These are phyloP conservation scores for Pachymerium ferrugineum DNA, from an alignment of 2,888 invertebrate genomes.

Conservation along the genomic window DNA sequence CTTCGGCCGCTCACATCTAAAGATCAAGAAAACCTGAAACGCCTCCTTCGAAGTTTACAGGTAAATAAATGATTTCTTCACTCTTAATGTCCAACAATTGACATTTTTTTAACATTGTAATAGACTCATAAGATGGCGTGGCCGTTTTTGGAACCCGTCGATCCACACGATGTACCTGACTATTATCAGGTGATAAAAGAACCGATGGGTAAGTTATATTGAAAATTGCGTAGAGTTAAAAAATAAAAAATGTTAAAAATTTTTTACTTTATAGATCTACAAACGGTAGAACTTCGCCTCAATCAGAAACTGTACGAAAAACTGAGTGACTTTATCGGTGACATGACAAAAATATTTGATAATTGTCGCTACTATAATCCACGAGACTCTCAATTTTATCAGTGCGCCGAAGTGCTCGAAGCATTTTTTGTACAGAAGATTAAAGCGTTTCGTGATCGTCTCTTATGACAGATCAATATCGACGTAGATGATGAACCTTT, in stretches of 20 bases:
- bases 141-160: conserved; percentile 97
- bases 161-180: conserved; percentile 91
- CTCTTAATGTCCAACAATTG: background rate
- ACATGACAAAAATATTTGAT: conserved; percentile 97
- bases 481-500: background rate
- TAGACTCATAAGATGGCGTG: conserved; percentile 81
- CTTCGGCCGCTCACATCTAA: conserved; percentile 73
- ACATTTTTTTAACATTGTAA: background rate
- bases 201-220: conserved; percentile 84
- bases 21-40: conserved; percentile 75
- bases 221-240: too few relatives aligned
- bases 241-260: background rate
- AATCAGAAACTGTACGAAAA: conserved; percentile 74
- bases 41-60: conserved; percentile 83
- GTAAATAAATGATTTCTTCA: conserved; percentile 47
- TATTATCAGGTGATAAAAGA: conserved; percentile 94
- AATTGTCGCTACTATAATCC: conserved; percentile 98
- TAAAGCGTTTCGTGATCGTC: conserved; percentile 40
- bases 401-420: conserved; percentile 92
- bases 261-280: conserved; percentile 66
- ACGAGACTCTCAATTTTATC: conserved; percentile 89
- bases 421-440: conserved; percentile 93
- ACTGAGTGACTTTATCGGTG: conserved; percentile 91
- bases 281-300: conserved; percentile 83
- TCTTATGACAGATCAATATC: conserved; percentile 36